phyloP scores from a whole-genome alignment of 2,797 vertebrate genomes.

The Merluccius polli region DNA sequence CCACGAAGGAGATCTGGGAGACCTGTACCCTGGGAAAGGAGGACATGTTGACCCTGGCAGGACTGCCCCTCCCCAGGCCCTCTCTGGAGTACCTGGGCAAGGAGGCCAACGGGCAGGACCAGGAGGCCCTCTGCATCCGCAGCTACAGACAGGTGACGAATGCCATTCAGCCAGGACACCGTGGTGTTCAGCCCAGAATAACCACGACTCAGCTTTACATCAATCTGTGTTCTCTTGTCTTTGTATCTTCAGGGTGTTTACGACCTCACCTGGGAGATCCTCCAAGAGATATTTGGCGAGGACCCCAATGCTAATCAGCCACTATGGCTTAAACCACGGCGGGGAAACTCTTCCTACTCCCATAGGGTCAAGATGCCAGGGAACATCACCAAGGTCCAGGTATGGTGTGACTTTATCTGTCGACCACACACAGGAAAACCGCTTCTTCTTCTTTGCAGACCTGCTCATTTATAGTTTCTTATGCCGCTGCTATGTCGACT shows the following conservation, averaged over 20 bases:
- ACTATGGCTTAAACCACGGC: conserved; percentile 88
- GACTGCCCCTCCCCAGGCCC: conserved; percentile 58
- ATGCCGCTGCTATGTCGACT: neutral
- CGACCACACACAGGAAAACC: neutral
- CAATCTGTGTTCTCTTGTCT: neutral
- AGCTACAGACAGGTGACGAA: conserved; percentile 86
- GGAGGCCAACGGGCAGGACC: conserved; percentile 68
- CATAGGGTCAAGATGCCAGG: conserved; percentile 83
- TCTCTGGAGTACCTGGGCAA: conserved; percentile 68
- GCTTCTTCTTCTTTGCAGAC: neutral
- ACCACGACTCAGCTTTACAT: neutral
- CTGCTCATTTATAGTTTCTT: neutral
- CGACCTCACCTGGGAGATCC: conserved; percentile 93
- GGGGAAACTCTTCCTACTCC: conserved; percentile 77
- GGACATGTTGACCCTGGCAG: conserved; percentile 58
- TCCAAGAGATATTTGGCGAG: conserved; percentile 90
- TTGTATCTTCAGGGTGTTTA: conserved; percentile 79
- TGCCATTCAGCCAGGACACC: neutral
- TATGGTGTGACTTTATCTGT: conserved; percentile 45
- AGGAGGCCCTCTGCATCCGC: conserved; percentile 77
- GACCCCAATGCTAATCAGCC: conserved; percentile 86
- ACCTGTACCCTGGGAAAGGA: conserved; percentile 75
- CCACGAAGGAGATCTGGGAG: conserved; percentile 87
- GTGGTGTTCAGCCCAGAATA: neutral
- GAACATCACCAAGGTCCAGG: conserved; percentile 85